Base-by-base conservation (phyloP, 1,140 invertebrate species). In the Streblospio benedicti region DNA sequence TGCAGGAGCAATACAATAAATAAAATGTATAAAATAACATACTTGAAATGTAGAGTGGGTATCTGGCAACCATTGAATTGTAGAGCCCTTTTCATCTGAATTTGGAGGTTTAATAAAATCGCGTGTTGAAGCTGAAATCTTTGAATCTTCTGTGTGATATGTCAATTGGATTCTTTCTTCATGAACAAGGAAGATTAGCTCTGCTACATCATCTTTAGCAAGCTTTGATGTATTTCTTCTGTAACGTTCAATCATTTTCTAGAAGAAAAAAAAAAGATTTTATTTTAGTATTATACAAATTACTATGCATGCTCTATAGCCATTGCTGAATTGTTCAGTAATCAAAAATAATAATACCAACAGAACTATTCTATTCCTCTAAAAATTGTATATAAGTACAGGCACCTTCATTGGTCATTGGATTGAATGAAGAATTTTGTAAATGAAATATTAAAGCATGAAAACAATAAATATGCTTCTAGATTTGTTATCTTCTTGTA, bases 211-310 rank as follows among this genome's bases (percentile, higher is more conserved):
- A 25, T 75, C 69, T 60, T 73, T 71, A 14, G 77, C 75, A 28
- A 59, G 55, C 52, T 70, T 72, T 12, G 58, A 57, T 12, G 41
- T 51, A 61, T 78, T 77, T 28, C 74, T 62, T 23, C 72, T 57
- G 59, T 71, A 79, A 59, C 69, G 72, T 63, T 76, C 65, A 44
- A 72, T 60, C 67, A 79, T 79, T 75, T 76, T 77, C 73, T 77
- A 60, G 27, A 68, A 60, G n/a, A 38, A 16, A 41, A 49, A 56
- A 38, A 60, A 41, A 56, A 33, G 5, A 12, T n/a, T 55, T 6
- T 18, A 51, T 35, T 16, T 18, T 45, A 2, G 2, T 47, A 41
- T 41, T 12, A 12, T 41, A 18, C 38, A 41, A 12, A 12, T 12
- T 41, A 41, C n/a, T 41, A 18, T 41, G n/a, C 18, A 18, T 41